Evolutionary conservation across 2,888 invertebrate species (phyloP).

Genomic region (Microplitis manilae): DNA sequence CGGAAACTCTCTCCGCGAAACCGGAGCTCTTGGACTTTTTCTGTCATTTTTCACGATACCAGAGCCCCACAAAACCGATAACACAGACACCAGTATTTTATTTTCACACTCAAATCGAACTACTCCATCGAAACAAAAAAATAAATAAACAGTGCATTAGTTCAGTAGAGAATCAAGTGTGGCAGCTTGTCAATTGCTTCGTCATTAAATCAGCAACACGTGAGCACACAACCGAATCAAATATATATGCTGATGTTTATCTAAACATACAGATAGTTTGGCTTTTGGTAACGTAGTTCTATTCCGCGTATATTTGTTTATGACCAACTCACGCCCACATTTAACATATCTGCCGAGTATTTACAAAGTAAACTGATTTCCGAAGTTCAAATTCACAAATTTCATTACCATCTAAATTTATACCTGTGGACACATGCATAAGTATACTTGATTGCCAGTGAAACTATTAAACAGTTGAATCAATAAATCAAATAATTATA

Average conservation of each 20-base stretch:
- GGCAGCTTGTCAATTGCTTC: constrained; percentile 50
- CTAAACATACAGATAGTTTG: constrained; percentile 14
- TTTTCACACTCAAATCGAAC: too few relatives aligned
- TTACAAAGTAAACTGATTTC: constrained; percentile 28
- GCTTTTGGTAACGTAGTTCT: neutral
- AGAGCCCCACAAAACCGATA: neutral
- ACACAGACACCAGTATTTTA: too few relatives aligned
- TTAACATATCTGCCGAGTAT: constrained; percentile 27
- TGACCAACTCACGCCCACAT: constrained; percentile 29
- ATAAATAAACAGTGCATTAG: neutral
- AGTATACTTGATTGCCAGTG: neutral
- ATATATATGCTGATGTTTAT: constrained; percentile 41
- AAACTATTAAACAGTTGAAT: neutral
- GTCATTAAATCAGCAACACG: constrained; percentile 55
- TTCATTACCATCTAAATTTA: neutral
- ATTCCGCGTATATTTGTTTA: constrained; percentile 33
- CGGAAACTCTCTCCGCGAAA: constrained; percentile 57
- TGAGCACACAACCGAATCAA: constrained; percentile 39
- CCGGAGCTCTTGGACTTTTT: constrained; percentile 51
- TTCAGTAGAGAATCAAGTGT: constrained; percentile 15
- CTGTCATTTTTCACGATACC: neutral
- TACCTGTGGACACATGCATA: neutral
- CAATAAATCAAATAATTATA: neutral
- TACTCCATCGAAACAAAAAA: too few relatives aligned
- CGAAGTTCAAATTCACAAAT: neutral